Evolutionary conservation across 2,888 invertebrate species (phyloP).

Genomic region (Cephus pygmeus): DNA sequence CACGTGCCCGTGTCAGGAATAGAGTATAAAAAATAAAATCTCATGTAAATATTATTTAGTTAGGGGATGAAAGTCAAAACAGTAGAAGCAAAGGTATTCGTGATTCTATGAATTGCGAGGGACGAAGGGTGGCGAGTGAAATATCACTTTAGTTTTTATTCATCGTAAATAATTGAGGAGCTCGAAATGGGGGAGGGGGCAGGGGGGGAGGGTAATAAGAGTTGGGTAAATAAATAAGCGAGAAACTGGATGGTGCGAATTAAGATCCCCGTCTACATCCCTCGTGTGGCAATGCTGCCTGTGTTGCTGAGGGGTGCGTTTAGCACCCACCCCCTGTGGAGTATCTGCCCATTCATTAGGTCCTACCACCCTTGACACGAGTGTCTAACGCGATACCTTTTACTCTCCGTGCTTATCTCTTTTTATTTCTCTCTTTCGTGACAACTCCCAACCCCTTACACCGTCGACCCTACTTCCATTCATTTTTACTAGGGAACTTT

Average conservation of each 20-base stretch:
- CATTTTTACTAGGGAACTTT: background rate
- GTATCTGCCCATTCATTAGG: conserved; percentile 35
- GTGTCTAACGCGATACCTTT: conserved; percentile 24
- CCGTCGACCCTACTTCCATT: background rate
- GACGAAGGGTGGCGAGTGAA: background rate
- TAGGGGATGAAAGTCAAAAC: background rate
- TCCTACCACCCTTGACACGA: conserved; percentile 34
- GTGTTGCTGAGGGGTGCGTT: background rate
- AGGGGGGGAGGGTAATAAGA: background rate
- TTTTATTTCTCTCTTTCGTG: conserved; percentile 16
- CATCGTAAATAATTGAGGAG: background rate
- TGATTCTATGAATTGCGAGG: background rate
- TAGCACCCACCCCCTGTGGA: conserved; percentile 13
- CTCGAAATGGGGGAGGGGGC: background rate
- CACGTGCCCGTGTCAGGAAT: background rate
- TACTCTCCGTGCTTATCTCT: conserved; percentile 6
- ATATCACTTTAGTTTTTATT: background rate
- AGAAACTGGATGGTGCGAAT: background rate
- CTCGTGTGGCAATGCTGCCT: background rate
- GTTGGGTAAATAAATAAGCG: background rate
- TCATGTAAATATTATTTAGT: background rate
- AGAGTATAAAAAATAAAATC: background rate
- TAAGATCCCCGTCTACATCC: background rate
- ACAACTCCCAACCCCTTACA: conserved; percentile 4
- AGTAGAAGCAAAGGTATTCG: background rate